Evolutionary conservation across 2,888 invertebrate species (phyloP).

Genomic region (Tiliacea aurago): DNA sequence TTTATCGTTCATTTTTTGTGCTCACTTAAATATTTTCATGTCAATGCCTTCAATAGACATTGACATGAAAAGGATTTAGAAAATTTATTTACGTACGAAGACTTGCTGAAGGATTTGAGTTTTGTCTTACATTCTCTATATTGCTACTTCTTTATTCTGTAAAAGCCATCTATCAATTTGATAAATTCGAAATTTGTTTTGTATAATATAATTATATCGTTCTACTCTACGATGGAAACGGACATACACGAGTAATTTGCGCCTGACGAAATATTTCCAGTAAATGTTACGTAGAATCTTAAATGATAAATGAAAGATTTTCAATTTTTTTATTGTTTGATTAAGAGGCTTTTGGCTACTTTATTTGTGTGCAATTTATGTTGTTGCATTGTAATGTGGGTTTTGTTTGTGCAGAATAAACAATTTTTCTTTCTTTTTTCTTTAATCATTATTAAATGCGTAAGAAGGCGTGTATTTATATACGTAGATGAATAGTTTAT

Average conservation of each 20-base stretch:
- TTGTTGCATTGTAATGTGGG: too few species aligned
- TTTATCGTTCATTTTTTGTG: constrained; percentile 24
- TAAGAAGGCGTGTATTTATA: too few species aligned
- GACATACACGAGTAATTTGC: constrained; percentile 11
- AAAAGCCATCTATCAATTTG: constrained; percentile 29
- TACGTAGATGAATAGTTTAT: constrained; percentile 8
- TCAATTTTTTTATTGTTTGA: too few species aligned
- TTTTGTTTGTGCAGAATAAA: too few species aligned
- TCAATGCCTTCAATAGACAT: constrained; percentile 31
- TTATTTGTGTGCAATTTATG: too few species aligned
- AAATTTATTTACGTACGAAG: constrained; percentile 10
- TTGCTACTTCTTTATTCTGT: constrained; percentile 18
- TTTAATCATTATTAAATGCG: neutral
- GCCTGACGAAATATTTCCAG: neutral
- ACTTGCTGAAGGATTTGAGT: constrained; percentile 19
- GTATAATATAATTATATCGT: constrained; percentile 17
- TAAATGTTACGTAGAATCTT: neutral
- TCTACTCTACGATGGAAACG: neutral
- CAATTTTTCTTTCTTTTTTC: too few species aligned
- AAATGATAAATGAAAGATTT: too few species aligned
- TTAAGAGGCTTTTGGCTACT: too few species aligned
- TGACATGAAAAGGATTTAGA: constrained; percentile 39
- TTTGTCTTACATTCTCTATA: constrained; percentile 10
- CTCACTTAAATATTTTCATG: constrained; percentile 29
- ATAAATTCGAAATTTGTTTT: constrained; percentile 26